Conservation (phyloP, 2,113 vertebrate species). For the Anhinga anhinga region DNA sequence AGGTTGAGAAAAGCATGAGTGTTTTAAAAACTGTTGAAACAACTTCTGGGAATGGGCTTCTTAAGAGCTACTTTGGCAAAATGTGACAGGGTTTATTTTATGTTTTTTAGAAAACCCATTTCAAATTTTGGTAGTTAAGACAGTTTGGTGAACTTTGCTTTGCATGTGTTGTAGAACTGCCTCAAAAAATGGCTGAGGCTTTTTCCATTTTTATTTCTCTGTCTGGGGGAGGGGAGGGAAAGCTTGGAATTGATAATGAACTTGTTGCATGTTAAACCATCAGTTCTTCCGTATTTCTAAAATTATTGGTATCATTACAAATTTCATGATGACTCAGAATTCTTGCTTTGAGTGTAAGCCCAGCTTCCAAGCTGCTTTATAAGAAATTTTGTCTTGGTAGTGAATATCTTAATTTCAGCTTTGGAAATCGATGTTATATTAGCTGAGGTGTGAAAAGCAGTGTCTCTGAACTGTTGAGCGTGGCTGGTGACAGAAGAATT, state of each 20-base stretch:
- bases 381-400: neutral
- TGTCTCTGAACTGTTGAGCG: neutral
- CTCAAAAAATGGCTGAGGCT: neutral
- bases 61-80: neutral
- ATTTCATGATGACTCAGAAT: slow-evolving; percentile 1
- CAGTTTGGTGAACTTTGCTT: neutral
- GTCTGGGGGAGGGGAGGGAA: neutral
- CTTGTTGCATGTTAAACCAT: neutral
- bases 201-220: neutral
- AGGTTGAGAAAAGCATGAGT: neutral
- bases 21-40: neutral
- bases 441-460: neutral
- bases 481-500: neutral
- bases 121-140: neutral
- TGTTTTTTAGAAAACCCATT: neutral
- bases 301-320: neutral
- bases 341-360: slow-evolving; percentile 18
- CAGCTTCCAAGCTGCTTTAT: neutral
- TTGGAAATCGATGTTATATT: neutral
- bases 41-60: neutral
- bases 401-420: neutral
- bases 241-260: neutral
- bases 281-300: neutral
- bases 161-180: neutral
- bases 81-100: neutral